Evolutionary conservation across 2,888 invertebrate genomes (phyloP).

Genomic region (Athalia rosae): DNA sequence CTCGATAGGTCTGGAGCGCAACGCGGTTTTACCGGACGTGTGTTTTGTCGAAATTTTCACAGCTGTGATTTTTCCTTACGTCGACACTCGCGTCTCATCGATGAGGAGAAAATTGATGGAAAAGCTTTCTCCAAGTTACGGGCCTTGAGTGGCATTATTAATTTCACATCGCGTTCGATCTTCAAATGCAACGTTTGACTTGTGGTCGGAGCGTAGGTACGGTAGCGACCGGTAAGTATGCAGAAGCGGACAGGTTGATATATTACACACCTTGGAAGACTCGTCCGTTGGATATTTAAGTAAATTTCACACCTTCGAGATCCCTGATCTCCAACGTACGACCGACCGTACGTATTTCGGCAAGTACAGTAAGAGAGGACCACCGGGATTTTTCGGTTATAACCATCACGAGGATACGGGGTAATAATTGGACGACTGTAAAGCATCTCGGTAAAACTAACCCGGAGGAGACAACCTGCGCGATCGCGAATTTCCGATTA

Average conservation of each 20-base stretch:
- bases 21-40: background rate
- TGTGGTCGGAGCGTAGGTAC: conserved; percentile 5
- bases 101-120: conserved; percentile 11
- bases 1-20: background rate
- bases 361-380: background rate
- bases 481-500: conserved; percentile 30
- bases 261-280: conserved; percentile 9
- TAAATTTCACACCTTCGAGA: conserved; percentile 30
- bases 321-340: background rate
- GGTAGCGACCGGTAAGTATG: background rate
- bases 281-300: conserved; percentile 19
- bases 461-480: background rate
- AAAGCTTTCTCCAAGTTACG: background rate
- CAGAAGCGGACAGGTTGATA: conserved; percentile 23
- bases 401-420: background rate
- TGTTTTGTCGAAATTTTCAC: background rate
- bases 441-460: background rate
- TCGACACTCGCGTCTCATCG: too few relatives aligned
- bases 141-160: background rate
- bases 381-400: background rate
- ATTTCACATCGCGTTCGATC: conserved; percentile 24
- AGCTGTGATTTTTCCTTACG: too few relatives aligned
- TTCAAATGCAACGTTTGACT: conserved; percentile 32
- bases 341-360: background rate
- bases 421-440: conserved; percentile 6